A percentile compares a stretch with the other conserved stretches of the same genome.
phyloP scores from a whole-genome alignment of 1,140 invertebrate genomes.

The Theocolax elegans region DNA sequence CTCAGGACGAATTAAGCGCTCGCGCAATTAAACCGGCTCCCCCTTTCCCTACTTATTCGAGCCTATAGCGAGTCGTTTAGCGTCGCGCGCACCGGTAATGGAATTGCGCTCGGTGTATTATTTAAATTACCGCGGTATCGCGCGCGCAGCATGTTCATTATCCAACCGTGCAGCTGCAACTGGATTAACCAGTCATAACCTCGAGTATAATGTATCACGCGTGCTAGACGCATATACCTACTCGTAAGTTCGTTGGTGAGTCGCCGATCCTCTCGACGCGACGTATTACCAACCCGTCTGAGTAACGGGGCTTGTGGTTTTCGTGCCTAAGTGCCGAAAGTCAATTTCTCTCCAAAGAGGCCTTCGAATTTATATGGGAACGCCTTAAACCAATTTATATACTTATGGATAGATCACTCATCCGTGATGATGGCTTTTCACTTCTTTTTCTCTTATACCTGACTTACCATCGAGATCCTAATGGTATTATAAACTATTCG shows the following conservation, averaged over 20 bases:
- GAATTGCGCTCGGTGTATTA: neutral
- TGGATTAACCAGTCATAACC: conserved; percentile 21
- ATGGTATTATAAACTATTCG: no score
- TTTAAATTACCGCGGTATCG: conserved; percentile 7
- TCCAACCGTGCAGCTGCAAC: neutral
- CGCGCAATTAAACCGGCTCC: neutral
- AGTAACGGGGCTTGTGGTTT: neutral
- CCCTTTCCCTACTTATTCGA: neutral
- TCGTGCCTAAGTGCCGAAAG: neutral
- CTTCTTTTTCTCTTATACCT: no score
- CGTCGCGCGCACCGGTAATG: neutral
- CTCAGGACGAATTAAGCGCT: neutral
- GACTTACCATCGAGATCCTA: no score
- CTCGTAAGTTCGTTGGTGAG: neutral
- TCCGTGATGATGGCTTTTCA: no score
- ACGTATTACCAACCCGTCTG: no score
- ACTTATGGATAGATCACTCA: no score
- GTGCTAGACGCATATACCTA: neutral
- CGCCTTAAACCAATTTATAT: no score
- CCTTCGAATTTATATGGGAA: no score
- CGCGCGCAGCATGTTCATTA: neutral
- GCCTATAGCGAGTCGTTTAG: neutral
- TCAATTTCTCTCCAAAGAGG: no score
- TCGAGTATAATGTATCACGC: neutral
- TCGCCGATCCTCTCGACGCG: no score